Evolutionary conservation across 2,113 vertebrate species (phyloP), one percentile per base, ranked within the genome.

Genomic region (Protobothrops flavoviridis): DNA sequence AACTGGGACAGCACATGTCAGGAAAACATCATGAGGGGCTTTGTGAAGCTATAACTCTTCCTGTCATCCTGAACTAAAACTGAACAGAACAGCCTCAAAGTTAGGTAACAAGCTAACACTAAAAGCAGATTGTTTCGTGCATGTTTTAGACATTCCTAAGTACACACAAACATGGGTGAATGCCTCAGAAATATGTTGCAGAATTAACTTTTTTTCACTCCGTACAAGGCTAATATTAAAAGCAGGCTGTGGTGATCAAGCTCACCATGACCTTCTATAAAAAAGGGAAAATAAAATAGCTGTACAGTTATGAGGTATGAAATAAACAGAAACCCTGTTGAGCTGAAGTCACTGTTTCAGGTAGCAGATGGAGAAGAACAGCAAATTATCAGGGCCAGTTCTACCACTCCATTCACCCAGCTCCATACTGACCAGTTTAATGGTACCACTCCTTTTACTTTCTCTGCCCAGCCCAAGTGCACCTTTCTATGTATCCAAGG

Each of bases 1-100:
- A 97, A 95, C 55, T 69, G 93, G 94, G 92, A 93, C 91, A 93
- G 93, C 52, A 50, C 88, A 87, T 89, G 85, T 88, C 94, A 95
- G 52, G 74, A 91, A 94, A 94, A 45, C 1, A 2, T 86, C 93
- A 92, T 1, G 3, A 1, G 88, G 24, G 81, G 5, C 13, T 96
- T 95, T 94, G 91, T 93, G 86, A 93, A 95, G 74, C 69, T 53
- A 3, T 2, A 87, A 0, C 57, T 94, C 92, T 69, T 69, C 64
- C 29, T 69, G 81, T 61, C 23, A 59, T 90, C 94, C n/a, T 89
- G 23, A 52, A 88, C 1, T 2, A 74, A 87, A 33, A 85, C 45
- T 50, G 88, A 50, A 90, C 91, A 87, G 86, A 90, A 20, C 69
- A 87, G 94, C 88, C 90, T 1, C 39, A 95, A 95, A 88, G 1